A percentile compares a stretch with the other conserved stretches of the same genome.
Conservation (phyloP, 2,797 vertebrate species). For the Rhinichthys osculus region DNA sequence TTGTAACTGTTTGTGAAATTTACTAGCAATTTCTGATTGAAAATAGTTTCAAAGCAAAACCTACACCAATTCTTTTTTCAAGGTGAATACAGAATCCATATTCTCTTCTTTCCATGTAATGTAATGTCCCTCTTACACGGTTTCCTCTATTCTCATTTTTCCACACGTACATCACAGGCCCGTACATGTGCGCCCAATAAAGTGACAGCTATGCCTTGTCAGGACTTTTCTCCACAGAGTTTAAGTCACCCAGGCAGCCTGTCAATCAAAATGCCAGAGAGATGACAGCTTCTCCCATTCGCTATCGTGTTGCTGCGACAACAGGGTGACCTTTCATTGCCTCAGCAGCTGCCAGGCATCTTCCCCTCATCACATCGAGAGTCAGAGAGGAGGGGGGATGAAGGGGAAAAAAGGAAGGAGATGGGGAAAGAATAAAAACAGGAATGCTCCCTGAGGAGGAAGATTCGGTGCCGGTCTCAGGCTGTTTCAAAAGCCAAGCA, state of each 20-base stretch:
- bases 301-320: conserved; percentile 75
- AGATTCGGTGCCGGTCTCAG: background rate
- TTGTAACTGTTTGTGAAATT: background rate
- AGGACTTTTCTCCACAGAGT: conserved; percentile 80
- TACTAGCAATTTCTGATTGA: background rate
- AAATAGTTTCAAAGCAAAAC: background rate
- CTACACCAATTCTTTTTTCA: background rate
- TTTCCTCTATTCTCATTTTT: conserved; percentile 23
- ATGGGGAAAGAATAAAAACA: conserved; percentile 26
- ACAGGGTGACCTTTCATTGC: conserved; percentile 81
- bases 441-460: conserved; percentile 59
- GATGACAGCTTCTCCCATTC: conserved; percentile 78
- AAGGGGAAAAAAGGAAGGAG: background rate
- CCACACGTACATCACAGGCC: conserved; percentile 55
- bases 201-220: conserved; percentile 75
- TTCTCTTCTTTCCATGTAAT: background rate
- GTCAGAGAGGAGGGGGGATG: conserved; percentile 52
- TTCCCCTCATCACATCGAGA: conserved; percentile 75
- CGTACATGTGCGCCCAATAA: conserved; percentile 10
- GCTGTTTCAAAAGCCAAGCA: background rate
- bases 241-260: conserved; percentile 65
- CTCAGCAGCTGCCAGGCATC: conserved; percentile 71
- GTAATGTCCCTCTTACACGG: background rate
- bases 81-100: background rate
- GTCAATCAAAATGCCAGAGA: conserved; percentile 73